Conservation (phyloP, 2,888 invertebrate species). For the Lycocerus yunnanus region DNA sequence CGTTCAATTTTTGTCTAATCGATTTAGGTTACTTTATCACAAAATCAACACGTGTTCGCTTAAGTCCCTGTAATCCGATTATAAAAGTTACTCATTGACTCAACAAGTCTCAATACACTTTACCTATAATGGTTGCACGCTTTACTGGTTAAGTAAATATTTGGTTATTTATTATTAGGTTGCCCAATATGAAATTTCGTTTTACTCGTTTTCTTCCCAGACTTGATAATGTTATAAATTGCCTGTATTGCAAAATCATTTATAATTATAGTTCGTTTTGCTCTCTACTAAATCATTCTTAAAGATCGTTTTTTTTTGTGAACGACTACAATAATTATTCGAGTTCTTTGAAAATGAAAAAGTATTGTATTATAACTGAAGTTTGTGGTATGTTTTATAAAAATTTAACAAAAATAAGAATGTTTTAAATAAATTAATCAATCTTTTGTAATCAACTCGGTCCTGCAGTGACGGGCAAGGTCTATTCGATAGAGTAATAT, state of each 20-base stretch:
- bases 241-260: background rate
- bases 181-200: background rate
- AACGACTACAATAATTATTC: no score
- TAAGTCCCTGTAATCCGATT: background rate
- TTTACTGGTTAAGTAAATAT: background rate
- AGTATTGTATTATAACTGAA: no score
- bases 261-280: background rate
- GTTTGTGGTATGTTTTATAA: no score
- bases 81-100: slow-evolving; percentile 1
- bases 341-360: no score
- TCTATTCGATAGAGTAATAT: background rate
- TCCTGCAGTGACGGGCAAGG: background rate
- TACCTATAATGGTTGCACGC: background rate
- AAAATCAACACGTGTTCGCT: slow-evolving; percentile 1
- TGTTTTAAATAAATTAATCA: background rate
- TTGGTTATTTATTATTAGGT: background rate
- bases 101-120: background rate
- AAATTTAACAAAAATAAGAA: no score
- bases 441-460: background rate
- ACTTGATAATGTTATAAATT: background rate
- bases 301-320: no score
- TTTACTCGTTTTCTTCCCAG: background rate
- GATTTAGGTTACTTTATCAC: background rate
- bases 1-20: background rate
- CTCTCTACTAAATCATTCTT: background rate